Evolutionary conservation across 1,140 invertebrate genomes (phyloP).

Genomic region (Drosophila ficusphila): DNA sequence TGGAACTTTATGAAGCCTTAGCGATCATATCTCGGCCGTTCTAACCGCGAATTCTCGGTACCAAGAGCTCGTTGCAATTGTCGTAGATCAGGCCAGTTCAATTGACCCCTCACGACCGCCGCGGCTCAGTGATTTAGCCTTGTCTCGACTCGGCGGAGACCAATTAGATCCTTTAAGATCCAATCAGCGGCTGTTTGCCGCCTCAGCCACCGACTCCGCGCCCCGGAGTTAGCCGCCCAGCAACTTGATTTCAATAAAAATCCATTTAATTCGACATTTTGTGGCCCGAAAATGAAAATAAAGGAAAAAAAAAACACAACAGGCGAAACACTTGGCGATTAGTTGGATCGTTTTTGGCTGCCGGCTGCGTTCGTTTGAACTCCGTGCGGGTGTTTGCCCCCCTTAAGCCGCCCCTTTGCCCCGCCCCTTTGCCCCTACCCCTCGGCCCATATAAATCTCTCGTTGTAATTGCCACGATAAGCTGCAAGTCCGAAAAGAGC

Average conservation of each 20-base stretch:
- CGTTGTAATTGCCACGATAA: conserved; percentile 79
- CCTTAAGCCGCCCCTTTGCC: neutral
- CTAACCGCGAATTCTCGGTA: conserved; percentile 9
- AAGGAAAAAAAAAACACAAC: conserved; percentile 8
- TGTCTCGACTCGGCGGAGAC: conserved; percentile 40
- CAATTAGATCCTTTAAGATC: conserved; percentile 74
- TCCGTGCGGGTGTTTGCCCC: conserved; percentile 62
- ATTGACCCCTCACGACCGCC: conserved; percentile 52
- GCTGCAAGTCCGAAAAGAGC: conserved; percentile 40
- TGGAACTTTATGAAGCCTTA: conserved; percentile 30
- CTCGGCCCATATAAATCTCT: conserved; percentile 69
- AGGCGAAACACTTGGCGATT: conserved; percentile 71
- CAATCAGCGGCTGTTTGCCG: conserved; percentile 54
- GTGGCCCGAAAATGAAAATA: conserved; percentile 57
- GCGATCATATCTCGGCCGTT: conserved; percentile 38
- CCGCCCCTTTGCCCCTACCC: conserved; percentile 23
- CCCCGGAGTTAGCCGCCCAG: neutral
- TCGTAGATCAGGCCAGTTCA: conserved; percentile 37
- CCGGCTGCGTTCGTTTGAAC: conserved; percentile 75
- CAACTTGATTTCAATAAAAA: conserved; percentile 79
- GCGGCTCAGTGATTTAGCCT: conserved; percentile 47
- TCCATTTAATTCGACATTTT: conserved; percentile 81
- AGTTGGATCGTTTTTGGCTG: conserved; percentile 69
- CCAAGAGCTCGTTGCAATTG: conserved; percentile 36
- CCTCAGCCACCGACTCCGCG: conserved; percentile 20